Base-by-base conservation (phyloP, 2,113 vertebrate genomes). In the Pardalotus punctatus region DNA sequence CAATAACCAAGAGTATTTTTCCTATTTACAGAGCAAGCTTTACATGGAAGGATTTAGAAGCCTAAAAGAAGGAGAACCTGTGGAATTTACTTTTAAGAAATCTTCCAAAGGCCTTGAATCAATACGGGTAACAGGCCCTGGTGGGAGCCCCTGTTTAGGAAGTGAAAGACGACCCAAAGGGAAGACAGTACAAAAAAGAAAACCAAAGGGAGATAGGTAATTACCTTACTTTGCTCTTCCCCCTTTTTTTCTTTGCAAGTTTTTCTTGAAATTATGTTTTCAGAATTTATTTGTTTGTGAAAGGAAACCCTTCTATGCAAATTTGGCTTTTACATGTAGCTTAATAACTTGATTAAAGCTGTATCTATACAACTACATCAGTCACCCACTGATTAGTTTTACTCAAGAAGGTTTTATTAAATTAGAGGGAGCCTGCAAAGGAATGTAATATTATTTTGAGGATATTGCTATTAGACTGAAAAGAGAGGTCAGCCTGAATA, bases 11-110 rank as follows among this genome's bases (percentile, higher is more conserved):
- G 29, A 94, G 83, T 88, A 82, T 86, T 97, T 91, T 97, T 97
- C 66, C 65, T 97, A 24, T 98, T 96, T 92, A 94, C 98, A 99
- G 99, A 99, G 99, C 98, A 99, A 99, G 98, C 98, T 99, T 97
- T 99, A 99, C 98, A 99, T 99, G 99, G 99, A 99, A 98, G 99
- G 99, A 97, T 99, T 99, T 98, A 99, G 99, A 98, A 99, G 99
- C 97, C 98, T 99, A 97, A 99, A 99, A 98, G 99, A 99, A 98
- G 99, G 99, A 94, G 99, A 99, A 98, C 98, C 98, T 97, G 99
- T 99, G 98, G 99, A 99, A 98, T 99, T 99, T 98, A 99, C 99
- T 96, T 99, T 99, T 97, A 99, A 99, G 98, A 99, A 99, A 98
- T 99, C 99, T 97, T 99, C 98, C 91, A 99, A 99, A 98, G 99